Evolutionary conservation across 2,113 vertebrate genomes (phyloP).

Genomic region (Percopsis transmontana): DNA sequence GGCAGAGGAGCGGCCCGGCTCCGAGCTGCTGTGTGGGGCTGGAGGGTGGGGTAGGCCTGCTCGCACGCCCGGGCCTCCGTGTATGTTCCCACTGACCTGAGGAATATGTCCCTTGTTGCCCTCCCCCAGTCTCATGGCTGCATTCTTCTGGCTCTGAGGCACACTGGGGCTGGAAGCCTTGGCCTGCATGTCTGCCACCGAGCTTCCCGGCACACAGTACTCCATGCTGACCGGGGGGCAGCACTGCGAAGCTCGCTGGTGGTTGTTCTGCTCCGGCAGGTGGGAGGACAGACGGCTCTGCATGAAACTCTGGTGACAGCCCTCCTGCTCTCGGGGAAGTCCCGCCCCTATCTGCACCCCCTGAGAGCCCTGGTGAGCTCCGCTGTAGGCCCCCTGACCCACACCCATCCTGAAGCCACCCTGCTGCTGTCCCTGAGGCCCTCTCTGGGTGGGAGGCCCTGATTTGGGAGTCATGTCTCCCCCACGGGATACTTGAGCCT

Average conservation of each 20-base stretch:
- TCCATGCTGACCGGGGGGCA: conserved; percentile 88
- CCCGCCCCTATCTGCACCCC: conserved; percentile 83
- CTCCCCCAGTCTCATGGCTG: conserved; percentile 86
- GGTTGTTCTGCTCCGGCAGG: conserved; percentile 88
- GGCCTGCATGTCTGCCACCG: conserved; percentile 88
- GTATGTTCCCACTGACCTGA: conserved; percentile 89
- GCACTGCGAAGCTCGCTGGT: conserved; percentile 88
- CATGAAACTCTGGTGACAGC: conserved; percentile 96
- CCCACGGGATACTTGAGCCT: conserved; percentile 88
- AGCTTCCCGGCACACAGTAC: conserved; percentile 87
- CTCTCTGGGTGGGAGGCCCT: conserved; percentile 80
- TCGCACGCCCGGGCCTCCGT: conserved; percentile 82
- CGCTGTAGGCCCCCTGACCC: conserved; percentile 83
- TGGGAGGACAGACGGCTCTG: conserved; percentile 92
- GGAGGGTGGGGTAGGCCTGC: conserved; percentile 84
- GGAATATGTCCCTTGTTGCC: conserved; percentile 90
- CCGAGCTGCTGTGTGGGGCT: conserved; percentile 85
- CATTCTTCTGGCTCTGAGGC: conserved; percentile 87
- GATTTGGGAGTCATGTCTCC: conserved; percentile 85
- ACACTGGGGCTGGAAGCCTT: conserved; percentile 91
- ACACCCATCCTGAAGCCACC: conserved; percentile 86
- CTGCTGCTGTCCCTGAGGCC: conserved; percentile 84
- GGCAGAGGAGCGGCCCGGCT: conserved; percentile 84
- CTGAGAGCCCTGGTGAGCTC: conserved; percentile 78
- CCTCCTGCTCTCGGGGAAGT: conserved; percentile 85